Conservation (phyloP, 2,888 invertebrate genomes). For the Agapostemon virescens region DNA sequence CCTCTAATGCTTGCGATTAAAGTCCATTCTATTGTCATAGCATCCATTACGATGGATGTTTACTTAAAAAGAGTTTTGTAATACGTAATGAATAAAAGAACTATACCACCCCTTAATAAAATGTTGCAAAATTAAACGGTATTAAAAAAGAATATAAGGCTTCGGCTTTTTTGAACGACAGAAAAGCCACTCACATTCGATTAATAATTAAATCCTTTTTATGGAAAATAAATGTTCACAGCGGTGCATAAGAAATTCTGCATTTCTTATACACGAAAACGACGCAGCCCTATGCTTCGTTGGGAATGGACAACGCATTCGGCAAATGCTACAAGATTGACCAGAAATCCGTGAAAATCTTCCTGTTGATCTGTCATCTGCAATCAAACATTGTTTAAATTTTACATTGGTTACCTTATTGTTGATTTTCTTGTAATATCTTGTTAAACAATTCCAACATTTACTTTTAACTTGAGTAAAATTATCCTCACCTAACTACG, state of each 20-base stretch:
- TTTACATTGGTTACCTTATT: conserved; percentile 64
- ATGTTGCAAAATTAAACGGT: conserved; percentile 53
- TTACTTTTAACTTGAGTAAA: conserved; percentile 53
- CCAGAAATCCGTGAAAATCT: conserved; percentile 70
- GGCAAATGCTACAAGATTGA: conserved; percentile 60
- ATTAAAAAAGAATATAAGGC: conserved; percentile 57
- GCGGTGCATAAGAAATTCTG: conserved; percentile 70
- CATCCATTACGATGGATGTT: conserved; percentile 20
- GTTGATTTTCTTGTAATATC: conserved; percentile 63
- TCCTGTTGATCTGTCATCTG: conserved; percentile 72
- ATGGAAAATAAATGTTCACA: conserved; percentile 75
- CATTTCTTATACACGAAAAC: conserved; percentile 68
- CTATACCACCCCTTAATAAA: conserved; percentile 22
- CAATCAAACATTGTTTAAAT: conserved; percentile 70
- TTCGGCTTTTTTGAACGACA: conserved; percentile 73
- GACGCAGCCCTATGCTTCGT: conserved; percentile 57
- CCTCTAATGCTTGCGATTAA: conserved; percentile 30
- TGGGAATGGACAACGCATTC: conserved; percentile 49
- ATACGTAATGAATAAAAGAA: conserved; percentile 24
- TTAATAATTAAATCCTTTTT: conserved; percentile 74
- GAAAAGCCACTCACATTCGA: conserved; percentile 76
- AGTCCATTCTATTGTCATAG: conserved; percentile 28
- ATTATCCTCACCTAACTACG: conserved; percentile 73
- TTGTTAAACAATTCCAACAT: conserved; percentile 50
- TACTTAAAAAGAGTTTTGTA: conserved; percentile 5